phyloP scores from a whole-genome alignment of 2,888 invertebrate species.

The Microctonus hyperodae region DNA sequence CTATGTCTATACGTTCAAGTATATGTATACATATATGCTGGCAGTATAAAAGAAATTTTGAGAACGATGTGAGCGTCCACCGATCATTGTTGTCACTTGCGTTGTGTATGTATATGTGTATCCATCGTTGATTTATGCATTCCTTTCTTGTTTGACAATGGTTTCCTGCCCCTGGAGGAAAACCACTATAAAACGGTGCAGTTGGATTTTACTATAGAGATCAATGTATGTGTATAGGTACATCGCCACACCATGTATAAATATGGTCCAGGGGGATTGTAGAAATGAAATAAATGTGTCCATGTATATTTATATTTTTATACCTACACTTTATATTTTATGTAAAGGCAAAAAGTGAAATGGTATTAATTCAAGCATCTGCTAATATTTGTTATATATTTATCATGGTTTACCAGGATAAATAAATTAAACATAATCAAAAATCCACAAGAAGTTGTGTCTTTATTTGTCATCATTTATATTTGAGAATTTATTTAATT shows the following conservation, averaged over 20 bases:
- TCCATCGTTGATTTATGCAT: conserved; percentile 61
- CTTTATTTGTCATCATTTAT: too few species aligned
- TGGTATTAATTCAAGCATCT: conserved; percentile 54
- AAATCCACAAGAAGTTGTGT: too few species aligned
- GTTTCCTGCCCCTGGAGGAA: conserved; percentile 41
- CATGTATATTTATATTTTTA: too few species aligned
- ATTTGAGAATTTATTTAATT: too few species aligned
- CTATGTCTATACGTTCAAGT: background rate
- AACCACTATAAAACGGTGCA: conserved; percentile 40
- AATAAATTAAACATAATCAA: too few species aligned
- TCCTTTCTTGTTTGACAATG: conserved; percentile 51
- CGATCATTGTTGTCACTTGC: conserved; percentile 56
- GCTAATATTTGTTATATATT: conserved; percentile 63
- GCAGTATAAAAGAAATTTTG: background rate
- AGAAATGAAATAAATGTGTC: background rate
- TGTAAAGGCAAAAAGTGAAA: background rate
- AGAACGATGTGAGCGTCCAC: conserved; percentile 28
- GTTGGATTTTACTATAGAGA: conserved; percentile 14
- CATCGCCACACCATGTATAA: background rate
- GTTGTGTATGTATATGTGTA: conserved; percentile 44
- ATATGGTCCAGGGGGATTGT: conserved; percentile 32
- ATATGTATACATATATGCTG: conserved; percentile 27
- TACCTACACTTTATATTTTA: conserved; percentile 8
- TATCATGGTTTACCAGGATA: conserved; percentile 53
- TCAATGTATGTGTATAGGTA: background rate